Base-by-base conservation (phyloP, 1,140 invertebrate species). In the Limonius californicus region DNA sequence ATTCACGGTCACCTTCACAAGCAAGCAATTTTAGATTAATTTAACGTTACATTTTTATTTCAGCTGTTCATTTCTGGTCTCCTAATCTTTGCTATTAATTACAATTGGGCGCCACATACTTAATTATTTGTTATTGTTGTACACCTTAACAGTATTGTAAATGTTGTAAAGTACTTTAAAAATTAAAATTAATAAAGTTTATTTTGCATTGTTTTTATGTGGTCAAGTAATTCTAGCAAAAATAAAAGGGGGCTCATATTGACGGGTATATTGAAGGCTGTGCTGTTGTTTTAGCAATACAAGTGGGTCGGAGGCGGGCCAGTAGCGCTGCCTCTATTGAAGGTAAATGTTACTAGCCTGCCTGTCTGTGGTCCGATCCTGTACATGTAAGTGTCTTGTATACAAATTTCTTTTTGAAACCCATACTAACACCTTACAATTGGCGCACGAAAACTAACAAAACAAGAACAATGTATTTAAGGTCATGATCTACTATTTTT, bases 251-350 rank as follows among this genome's bases (percentile, higher is more conserved):
- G 45, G 7, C 16, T 4, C 2, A 19, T 12, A 50, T 11, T 21
- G n/a, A 50, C 35, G 47, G 57, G 59, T 68, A 62, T 63, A 68
- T 62, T 65, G 50, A 65, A 62, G 64, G 62, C 66, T 69, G 65
- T 70, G 65, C 56, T 72, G 68, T 74, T 74, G 71, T 76, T 76
- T 74, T 76, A 76, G 75, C 75, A 64, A 67, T 76, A 59, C 74
- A 69, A 70, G 72, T 76, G 66, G 55, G 53, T 55, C 67, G 72
- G 53, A 70, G 74, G 67, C 70, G 74, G 65, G 70, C 74, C 59
- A 73, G 72, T 75, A 74, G 74, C 70, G 67, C 64, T 68, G 68
- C 72, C 66, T 70, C 68, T 21, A 59, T 71, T 55, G 71, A 74
- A 70, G 73, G 70, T 74, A 74, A 74, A 72, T 70, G 45, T 50